phyloP scores from a whole-genome alignment of 2,888 invertebrate genomes.

The Dolichomitus sp. region DNA sequence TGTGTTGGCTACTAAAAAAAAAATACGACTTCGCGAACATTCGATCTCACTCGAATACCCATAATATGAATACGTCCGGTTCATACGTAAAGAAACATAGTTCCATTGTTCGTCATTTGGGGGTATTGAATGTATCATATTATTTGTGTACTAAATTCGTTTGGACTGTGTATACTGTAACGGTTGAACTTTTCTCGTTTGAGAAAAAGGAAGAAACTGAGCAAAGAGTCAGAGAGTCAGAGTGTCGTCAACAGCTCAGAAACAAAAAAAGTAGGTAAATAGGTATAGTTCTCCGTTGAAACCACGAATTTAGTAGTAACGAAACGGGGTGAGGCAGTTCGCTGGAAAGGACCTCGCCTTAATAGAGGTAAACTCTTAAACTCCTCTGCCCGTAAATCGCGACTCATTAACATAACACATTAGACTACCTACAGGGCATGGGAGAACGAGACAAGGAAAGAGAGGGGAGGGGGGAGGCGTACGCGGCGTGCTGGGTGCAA shows the following conservation, averaged over 20 bases:
- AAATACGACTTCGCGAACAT: too few relatives aligned
- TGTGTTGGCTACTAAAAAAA: too few relatives aligned
- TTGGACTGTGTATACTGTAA: constrained; percentile 1
- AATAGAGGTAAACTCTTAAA: constrained; percentile 76
- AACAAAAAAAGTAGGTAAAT: constrained; percentile 33
- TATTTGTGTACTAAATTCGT: neutral
- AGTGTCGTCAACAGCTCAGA: constrained; percentile 41
- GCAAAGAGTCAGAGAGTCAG: constrained; percentile 38
- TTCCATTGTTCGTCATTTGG: too few relatives aligned
- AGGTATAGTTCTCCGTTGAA: constrained; percentile 37
- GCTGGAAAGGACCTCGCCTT: constrained; percentile 64
- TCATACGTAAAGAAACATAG: too few relatives aligned
- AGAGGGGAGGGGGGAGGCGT: constrained; percentile 48
- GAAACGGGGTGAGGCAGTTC: constrained; percentile 54
- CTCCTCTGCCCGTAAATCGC: constrained; percentile 75
- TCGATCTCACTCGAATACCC: too few relatives aligned
- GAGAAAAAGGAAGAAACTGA: constrained; percentile 25
- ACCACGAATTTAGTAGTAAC: constrained; percentile 63
- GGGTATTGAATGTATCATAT: neutral
- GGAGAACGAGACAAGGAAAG: constrained; percentile 35
- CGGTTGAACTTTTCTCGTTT: constrained; percentile 36
- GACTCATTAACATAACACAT: constrained; percentile 81
- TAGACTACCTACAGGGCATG: constrained; percentile 62
- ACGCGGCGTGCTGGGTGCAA: constrained; percentile 78
- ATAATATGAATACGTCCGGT: too few relatives aligned